Evolutionary conservation across 2,797 vertebrate species (phyloP), one percentile per base, ranked within the genome.

Genomic region (Lagocephalus sceleratus): DNA sequence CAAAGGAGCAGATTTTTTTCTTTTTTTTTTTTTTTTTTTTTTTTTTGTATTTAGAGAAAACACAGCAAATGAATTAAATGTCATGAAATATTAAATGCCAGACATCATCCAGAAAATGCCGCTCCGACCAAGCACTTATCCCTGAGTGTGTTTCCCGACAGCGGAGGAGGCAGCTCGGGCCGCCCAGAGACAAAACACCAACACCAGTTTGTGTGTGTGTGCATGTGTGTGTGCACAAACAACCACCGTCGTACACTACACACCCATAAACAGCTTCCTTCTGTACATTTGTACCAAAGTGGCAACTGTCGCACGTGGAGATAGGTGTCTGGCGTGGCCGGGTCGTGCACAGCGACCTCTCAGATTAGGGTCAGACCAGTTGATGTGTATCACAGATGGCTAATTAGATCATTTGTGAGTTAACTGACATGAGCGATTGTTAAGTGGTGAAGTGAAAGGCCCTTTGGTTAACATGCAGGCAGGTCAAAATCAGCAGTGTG

Each of bases 51-150:
- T 78, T 62, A 58, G 57, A 76, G 54, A 58, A 83, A 83, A 86
- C 82, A 87, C 78, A 84, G 84, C 83, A 86, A 87, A 86, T 85
- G 82, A 80, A 89, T 89, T 87, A 88, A 84, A 82, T 71, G 78
- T 47, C 64, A 87, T 89, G 65, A 89, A 89, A 89, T 89, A 88
- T 89, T 89, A 81, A 89, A 82, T 73, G 73, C 26, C 71, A 81
- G 77, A 58, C 83, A 73, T 84, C 83, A 79, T 23, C 53, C 44
- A 61, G 51, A 53, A 49, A 76, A 79, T 63, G 39, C 19, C 47
- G 63, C 67, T 75, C 65, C 71, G 72, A 81, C 76, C 76, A 75
- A 84, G 83, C 86, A 87, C 86, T 87, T 87, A 87, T 79, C 63
- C 67, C 74, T 61, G 76, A 81, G 81, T 81, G 79, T 83, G 86